Base-by-base conservation (phyloP, 1,140 invertebrate species). In the Drosophila sp. region DNA sequence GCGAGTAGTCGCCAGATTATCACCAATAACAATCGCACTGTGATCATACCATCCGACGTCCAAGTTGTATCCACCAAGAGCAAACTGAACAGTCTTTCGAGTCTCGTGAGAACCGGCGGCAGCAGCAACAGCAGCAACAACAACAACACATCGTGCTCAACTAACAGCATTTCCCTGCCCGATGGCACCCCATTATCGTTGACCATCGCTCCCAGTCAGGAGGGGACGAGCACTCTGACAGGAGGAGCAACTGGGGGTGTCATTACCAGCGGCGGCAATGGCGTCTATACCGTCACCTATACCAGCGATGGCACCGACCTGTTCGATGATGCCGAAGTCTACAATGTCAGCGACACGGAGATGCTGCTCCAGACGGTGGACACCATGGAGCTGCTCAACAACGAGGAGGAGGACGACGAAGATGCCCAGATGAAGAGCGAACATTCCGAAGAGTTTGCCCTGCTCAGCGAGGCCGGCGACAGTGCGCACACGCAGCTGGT, bases 331-430 rank as follows among this genome's bases (percentile, higher is more conserved):
- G 72, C 79, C 63, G 96, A 97, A 83, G 96, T 97, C 1, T 97
- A 96, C 73, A 96, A 95, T 77, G 95, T 96, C 0, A 94, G 94
- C 29, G 95, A 96, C 72, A 95, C 94, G 30, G 92, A 92, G 17
- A 95, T 96, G 91, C 91, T 96, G 38, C 91, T 96, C 27, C 95
- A 96, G 78, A 91, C 91, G 3, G 94, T 94, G 27, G 94, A 94
- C 87, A 93, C 95, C 3, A 93, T 94, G 71, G 95, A 97, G 85
- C 93, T 97, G 64, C 93, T 96, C 1, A 95, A 95, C 73, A 94
- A 94, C 17, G 94, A 94, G 60, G 94, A 94, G 40, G 93, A 94
- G 60, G 94, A 94, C 33, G 93, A 94, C 64, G 92, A 92, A 41
- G 92, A 93, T 25, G 93, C 94, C 58, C 90, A 96, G 94, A 95